Evolutionary conservation across 2,113 vertebrate genomes (phyloP), one percentile per base, ranked within the genome.

Genomic region (Pluvianellus socialis): DNA sequence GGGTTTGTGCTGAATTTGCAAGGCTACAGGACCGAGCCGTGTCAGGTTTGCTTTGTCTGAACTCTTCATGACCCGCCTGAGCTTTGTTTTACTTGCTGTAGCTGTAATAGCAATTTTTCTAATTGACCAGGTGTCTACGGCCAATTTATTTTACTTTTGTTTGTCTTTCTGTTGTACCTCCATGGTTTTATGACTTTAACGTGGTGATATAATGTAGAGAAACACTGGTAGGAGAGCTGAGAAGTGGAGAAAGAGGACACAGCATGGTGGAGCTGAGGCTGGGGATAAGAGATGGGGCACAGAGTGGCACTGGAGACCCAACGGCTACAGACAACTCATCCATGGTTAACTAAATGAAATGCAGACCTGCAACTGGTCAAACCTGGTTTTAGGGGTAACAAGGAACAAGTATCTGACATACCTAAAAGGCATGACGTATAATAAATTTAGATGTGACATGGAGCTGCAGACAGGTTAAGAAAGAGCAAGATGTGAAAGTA

Each of bases 1-100:
- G 88, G 59, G 71, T 91, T 86, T 91, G 68, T 96, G 86, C 95
- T 89, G 94, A 94, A 47, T 66, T 88, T 80, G 80, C 91, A 92
- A 26, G 72, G 17, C 88, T 90, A 30, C 52, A 38, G 85, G 74
- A 88, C 70, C 62, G 22, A 77, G 55, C 19, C 8, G 2, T 28
- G 40, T 77, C 79, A 88, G 79, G 72, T 86, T 95, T 92, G 30
- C 82, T 95, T 86, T 49, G 17, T 32, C 32, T 97, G 95, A 97
- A 95, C 96, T 95, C 65, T 66, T 74, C 3, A 10, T 94, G 94
- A 95, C 83, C 91, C 3, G 2, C 59, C 63, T 77, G 67, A 88
- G 79, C 55, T 66, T 86, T 86, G 45, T 86, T 94, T 96, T 88
- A 88, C 75, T 94, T 88, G 35, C 75, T 80, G 45, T 70, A 94